phyloP scores from a whole-genome alignment of 2,797 vertebrate species.

The Fistularia commersonii region DNA sequence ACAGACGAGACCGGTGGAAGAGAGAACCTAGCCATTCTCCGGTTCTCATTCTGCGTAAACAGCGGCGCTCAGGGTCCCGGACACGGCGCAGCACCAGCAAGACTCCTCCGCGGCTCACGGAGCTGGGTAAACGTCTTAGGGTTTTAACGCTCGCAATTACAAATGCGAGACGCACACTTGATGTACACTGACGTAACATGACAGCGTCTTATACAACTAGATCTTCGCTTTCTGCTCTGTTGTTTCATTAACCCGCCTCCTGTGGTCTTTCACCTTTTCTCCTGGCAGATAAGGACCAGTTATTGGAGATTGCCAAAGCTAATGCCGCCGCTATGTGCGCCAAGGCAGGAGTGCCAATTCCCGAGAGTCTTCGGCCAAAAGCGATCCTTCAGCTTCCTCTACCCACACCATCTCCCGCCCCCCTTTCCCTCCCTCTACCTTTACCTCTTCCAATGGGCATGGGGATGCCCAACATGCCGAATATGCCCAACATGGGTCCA shows the following conservation, averaged over 20 bases:
- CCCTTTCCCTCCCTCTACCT: constrained; percentile 69
- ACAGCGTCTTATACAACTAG: neutral
- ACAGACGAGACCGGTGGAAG: constrained; percentile 87
- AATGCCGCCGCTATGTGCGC: constrained; percentile 99
- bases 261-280: neutral
- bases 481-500: constrained; percentile 65
- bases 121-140: constrained; percentile 80
- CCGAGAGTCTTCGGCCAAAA: constrained; percentile 92
- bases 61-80: constrained; percentile 78
- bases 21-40: constrained; percentile 92
- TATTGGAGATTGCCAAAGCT: constrained; percentile 98
- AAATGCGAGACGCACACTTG: neutral
- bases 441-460: constrained; percentile 74
- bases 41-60: constrained; percentile 80
- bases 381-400: constrained; percentile 81
- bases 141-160: neutral
- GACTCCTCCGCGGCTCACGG: constrained; percentile 87
- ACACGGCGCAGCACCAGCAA: constrained; percentile 78
- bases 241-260: neutral
- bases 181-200: neutral
- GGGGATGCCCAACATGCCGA: constrained; percentile 69
- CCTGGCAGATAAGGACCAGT: constrained; percentile 91
- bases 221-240: neutral
- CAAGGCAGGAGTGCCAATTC: constrained; percentile 95
- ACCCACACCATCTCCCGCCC: constrained; percentile 72